Evolutionary conservation across 1,140 invertebrate genomes (phyloP).

Genomic region (Pseudomyrmex sp.): DNA sequence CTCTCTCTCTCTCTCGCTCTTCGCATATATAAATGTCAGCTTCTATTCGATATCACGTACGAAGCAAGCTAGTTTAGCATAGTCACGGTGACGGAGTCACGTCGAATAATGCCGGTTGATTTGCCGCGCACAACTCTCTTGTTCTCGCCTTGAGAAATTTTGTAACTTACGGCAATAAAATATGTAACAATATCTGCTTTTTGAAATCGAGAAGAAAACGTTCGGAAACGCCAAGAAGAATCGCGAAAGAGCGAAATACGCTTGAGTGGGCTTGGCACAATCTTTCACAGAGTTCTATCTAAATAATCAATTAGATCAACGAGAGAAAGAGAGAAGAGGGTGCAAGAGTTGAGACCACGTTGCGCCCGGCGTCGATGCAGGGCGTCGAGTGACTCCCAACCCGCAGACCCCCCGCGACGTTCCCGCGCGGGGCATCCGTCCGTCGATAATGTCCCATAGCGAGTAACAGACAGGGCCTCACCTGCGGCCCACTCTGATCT

Average conservation of each 20-base stretch:
- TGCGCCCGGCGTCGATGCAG: slow-evolving; percentile 3
- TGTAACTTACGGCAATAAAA: background rate
- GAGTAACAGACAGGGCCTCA: slow-evolving; percentile 65
- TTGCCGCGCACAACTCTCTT: background rate
- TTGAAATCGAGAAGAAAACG: no score
- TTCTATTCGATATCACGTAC: slow-evolving; percentile 47
- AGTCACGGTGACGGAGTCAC: slow-evolving; percentile 31
- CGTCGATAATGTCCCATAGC: slow-evolving; percentile 77
- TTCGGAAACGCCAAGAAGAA: no score
- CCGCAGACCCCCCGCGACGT: slow-evolving; percentile 70
- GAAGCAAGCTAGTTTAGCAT: slow-evolving; percentile 21
- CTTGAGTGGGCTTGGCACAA: no score
- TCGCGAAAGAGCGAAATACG: no score
- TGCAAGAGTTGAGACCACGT: slow-evolving; percentile 3
- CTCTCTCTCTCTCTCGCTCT: background rate
- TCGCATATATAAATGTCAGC: slow-evolving; percentile 61
- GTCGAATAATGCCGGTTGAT: slow-evolving; percentile 1
- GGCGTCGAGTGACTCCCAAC: slow-evolving; percentile 19
- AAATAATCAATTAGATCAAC: slow-evolving; percentile 34
- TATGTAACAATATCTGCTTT: background rate
- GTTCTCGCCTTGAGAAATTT: slow-evolving; percentile 1
- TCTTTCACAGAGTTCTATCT: background rate
- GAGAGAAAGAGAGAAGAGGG: slow-evolving; percentile 4
- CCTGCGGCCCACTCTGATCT: slow-evolving; percentile 51
- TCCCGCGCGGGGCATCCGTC: slow-evolving; percentile 80